These are phyloP conservation scores for Vombatus ursinus DNA, from an alignment of 2,113 vertebrate genomes.

Conservation along the genomic window DNA sequence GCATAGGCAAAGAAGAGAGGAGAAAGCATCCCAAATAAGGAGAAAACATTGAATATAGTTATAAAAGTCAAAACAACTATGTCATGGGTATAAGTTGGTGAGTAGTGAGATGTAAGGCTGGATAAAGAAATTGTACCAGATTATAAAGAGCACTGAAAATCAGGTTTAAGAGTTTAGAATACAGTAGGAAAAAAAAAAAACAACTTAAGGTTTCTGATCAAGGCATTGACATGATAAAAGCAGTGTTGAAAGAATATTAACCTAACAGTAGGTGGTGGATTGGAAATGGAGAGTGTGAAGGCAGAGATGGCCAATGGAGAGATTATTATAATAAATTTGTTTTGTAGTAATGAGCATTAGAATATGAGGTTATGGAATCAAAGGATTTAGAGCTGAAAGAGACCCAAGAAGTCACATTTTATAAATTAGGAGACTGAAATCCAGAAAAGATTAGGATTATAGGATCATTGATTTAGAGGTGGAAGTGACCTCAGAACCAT, in stretches of 20 bases:
- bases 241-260: background rate
- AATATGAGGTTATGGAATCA: background rate
- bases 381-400: background rate
- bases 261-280: background rate
- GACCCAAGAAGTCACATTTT: background rate
- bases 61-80: background rate
- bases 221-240: background rate
- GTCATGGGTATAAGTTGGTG: background rate
- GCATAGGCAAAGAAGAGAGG: background rate
- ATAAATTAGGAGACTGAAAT: background rate
- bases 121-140: background rate
- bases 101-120: background rate
- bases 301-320: background rate
- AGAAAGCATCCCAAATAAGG: background rate
- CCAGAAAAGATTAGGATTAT: background rate
- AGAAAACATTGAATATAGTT: background rate
- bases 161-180: background rate
- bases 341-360: background rate
- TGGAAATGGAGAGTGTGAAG: background rate
- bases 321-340: background rate
- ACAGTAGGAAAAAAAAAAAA: background rate
- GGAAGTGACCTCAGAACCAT: too few relatives aligned
- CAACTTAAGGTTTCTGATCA: background rate
- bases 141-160: slow-evolving; percentile 5
- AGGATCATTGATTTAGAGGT: background rate